Evolutionary conservation across 2,888 invertebrate species (phyloP), one percentile per base, ranked within the genome.

Genomic region (Eristalis pertinax): DNA sequence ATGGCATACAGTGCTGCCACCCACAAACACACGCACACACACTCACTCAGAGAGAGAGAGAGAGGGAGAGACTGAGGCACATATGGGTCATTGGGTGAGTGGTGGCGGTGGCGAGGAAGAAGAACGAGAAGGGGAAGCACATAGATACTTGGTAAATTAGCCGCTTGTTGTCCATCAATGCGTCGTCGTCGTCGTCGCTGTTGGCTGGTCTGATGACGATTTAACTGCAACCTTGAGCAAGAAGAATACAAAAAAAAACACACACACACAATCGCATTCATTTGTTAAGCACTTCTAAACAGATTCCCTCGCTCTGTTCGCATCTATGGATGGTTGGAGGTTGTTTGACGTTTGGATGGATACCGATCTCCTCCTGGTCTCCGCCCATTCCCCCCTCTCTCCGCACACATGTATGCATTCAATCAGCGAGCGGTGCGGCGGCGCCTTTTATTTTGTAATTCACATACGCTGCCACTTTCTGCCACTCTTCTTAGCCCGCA

Each of bases 151-250:
- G 60, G 86, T 87, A 83, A 87, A 87, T 87, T 87, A 83, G 83
- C 75, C 75, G 87, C 80, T 84, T 87, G 84, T 87, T 87, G 83
- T 87, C 87, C 73, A 69, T 81, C 72, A 50, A 8, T 50, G 50
- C 50, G 50, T 50, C 50, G 50, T 50, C 50, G 43, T 43, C 43
- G 43, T 43, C 41, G 60, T 70, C 70, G 67, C 58, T 38, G 65
- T 35, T 65, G 69, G 8, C 72, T 56, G 43, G 79, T 68, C 72
- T 64, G 87, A 87, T 87, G 87, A 80, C 87, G 87, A 76, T 84
- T 87, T 80, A 84, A 76, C 87, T 87, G 84, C 79, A 87, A 84
- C 87, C 87, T 87, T 87, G 87, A 80, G 79, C 78, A 75, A 60
- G 79, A 84, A 82, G 82, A 80, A 87, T 79, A 82, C 74, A 68